phyloP scores from a whole-genome alignment of 1,140 invertebrate species.

The Drosophila orena region DNA sequence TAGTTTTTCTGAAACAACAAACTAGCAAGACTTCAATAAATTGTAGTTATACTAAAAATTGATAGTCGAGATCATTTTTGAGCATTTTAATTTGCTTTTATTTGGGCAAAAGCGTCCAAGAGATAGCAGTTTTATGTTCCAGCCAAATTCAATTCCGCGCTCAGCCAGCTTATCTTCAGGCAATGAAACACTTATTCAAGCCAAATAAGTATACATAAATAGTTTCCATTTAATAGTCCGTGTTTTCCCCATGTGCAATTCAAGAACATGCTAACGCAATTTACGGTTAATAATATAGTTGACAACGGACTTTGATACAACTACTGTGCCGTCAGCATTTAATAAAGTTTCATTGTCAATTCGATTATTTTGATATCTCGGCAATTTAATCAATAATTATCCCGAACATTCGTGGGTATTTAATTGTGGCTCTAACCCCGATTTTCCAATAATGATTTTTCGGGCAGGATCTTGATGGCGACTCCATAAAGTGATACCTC shows the following conservation, averaged over 20 bases:
- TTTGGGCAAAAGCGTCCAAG: not conserved
- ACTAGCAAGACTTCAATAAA: no score
- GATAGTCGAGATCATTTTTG: no score
- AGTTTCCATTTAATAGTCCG: not conserved
- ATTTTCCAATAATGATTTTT: constrained; percentile 15
- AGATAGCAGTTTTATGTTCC: not conserved
- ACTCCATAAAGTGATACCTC: constrained; percentile 3
- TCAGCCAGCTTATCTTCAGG: not conserved
- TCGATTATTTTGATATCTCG: constrained; percentile 32
- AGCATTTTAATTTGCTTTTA: not conserved
- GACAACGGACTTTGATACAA: constrained; percentile 1
- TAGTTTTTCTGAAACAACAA: no score
- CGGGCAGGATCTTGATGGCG: constrained; percentile 13
- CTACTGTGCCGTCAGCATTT: constrained; percentile 22
- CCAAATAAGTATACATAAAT: not conserved
- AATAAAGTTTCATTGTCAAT: constrained; percentile 25
- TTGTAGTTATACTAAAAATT: not conserved
- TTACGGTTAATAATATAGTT: constrained; percentile 14
- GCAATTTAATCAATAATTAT: constrained; percentile 38
- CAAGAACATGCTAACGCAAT: constrained; percentile 6
- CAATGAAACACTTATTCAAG: not conserved
- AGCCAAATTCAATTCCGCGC: not conserved
- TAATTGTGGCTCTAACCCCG: constrained; percentile 1
- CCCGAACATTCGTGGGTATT: constrained; percentile 10
- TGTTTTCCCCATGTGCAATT: constrained; percentile 4